Conservation (phyloP, 1,140 invertebrate genomes). For the Ceratina australensis region DNA sequence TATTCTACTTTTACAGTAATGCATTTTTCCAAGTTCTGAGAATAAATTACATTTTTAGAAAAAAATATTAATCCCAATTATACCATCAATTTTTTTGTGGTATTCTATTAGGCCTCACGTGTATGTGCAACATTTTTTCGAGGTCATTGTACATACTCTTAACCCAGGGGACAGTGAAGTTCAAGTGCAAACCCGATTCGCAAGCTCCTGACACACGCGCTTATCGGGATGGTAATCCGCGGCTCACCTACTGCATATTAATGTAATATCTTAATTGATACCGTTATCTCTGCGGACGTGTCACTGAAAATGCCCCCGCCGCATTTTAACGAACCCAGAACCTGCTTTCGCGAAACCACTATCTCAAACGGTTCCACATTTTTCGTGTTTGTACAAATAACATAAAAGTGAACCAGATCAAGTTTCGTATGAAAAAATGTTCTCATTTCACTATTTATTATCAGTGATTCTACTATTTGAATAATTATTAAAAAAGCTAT, state of each 20-base stretch:
- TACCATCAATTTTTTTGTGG: no score
- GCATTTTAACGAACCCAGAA: background rate
- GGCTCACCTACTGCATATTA: conserved; percentile 12
- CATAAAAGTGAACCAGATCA: background rate
- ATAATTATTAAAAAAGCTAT: no score
- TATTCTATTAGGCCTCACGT: no score
- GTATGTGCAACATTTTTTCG: no score
- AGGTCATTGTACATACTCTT: no score
- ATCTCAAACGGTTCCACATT: background rate
- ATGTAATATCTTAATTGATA: conserved; percentile 41
- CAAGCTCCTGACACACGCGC: background rate
- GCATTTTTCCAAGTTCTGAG: no score
- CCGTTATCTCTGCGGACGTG: conserved; percentile 12
- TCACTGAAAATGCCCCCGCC: background rate
- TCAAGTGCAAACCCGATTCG: background rate
- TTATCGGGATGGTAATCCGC: conserved; percentile 4
- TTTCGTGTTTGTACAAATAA: background rate
- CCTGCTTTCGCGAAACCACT: background rate
- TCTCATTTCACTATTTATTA: no score
- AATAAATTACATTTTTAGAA: no score
- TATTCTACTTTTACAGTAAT: no score
- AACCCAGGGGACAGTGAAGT: background rate
- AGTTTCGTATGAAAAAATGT: no score
- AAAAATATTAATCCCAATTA: no score
- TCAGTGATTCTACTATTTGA: no score